These are phyloP conservation scores for Sphaerophoria taeniata DNA, from an alignment of 2,888 invertebrate species.

Conservation along the genomic window DNA sequence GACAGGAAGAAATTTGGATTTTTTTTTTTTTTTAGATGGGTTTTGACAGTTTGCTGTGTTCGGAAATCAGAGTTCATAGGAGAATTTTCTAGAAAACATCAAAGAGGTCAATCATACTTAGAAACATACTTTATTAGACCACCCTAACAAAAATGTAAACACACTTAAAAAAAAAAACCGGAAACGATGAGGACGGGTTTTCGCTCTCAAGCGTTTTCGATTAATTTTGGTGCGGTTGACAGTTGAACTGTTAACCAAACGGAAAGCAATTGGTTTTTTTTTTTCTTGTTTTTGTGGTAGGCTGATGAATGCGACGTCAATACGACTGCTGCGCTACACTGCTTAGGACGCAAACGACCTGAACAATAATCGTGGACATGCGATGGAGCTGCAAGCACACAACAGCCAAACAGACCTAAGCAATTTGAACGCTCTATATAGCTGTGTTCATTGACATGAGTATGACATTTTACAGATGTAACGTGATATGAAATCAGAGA, in stretches of 20 bases:
- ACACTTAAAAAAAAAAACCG: no score
- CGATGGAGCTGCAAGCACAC: not conserved
- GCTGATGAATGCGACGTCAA: conserved; percentile 48
- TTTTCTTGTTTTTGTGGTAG: conserved; percentile 45
- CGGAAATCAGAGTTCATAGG: no score
- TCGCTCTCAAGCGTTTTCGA: conserved; percentile 56
- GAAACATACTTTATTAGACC: not conserved
- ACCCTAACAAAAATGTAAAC: no score
- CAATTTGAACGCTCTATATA: no score
- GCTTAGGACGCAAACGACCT: not conserved
- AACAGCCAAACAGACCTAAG: not conserved
- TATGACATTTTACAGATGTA: conserved; percentile 59
- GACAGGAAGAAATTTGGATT: no score
- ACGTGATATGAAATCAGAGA: conserved; percentile 59
- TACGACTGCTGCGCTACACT: no score
- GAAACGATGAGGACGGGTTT: conserved; percentile 17
- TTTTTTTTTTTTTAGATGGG: no score
- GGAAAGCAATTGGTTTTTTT: conserved; percentile 42
- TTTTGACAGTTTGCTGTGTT: no score
- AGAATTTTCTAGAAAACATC: no score
- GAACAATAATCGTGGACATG: not conserved
- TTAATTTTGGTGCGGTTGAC: conserved; percentile 64
- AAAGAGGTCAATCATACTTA: not conserved
- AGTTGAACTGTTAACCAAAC: conserved; percentile 61
- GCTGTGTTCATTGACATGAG: not conserved